Evolutionary conservation across 2,113 vertebrate genomes (phyloP).

Genomic region (Ptychochromis oligacanthus): DNA sequence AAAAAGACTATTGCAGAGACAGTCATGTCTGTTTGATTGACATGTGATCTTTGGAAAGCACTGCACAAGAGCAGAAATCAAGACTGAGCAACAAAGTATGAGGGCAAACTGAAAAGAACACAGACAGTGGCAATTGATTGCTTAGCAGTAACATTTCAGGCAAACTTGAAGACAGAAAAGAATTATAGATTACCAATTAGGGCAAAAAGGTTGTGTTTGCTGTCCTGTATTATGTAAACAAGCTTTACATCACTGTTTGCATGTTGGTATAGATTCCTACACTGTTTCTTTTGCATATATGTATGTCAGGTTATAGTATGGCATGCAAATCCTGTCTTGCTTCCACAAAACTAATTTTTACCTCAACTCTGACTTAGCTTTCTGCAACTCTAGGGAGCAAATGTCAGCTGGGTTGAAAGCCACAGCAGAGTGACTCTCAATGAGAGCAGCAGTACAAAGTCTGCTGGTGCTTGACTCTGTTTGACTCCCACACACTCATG

Average conservation of each 20-base stretch:
- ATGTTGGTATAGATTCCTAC: background rate
- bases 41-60: conserved; percentile 17
- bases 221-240: background rate
- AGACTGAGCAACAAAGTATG: conserved; percentile 4
- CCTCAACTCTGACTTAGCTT: background rate
- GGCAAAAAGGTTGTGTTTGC: background rate
- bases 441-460: conserved; percentile 2
- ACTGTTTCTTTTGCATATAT: background rate
- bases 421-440: conserved; percentile 1
- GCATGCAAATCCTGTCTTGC: background rate
- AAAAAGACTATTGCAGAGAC: background rate
- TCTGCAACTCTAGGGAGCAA: background rate
- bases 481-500: background rate
- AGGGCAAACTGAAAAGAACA: conserved; percentile 15
- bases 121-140: background rate
- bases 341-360: background rate
- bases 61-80: background rate
- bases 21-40: conserved; percentile 39
- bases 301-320: background rate
- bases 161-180: background rate
- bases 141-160: background rate
- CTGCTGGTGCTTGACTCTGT: conserved; percentile 11
- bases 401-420: conserved; percentile 3
- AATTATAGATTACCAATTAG: background rate
- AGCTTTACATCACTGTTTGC: background rate